phyloP scores from a whole-genome alignment of 1,140 invertebrate species.

The Orchestia grillus region DNA sequence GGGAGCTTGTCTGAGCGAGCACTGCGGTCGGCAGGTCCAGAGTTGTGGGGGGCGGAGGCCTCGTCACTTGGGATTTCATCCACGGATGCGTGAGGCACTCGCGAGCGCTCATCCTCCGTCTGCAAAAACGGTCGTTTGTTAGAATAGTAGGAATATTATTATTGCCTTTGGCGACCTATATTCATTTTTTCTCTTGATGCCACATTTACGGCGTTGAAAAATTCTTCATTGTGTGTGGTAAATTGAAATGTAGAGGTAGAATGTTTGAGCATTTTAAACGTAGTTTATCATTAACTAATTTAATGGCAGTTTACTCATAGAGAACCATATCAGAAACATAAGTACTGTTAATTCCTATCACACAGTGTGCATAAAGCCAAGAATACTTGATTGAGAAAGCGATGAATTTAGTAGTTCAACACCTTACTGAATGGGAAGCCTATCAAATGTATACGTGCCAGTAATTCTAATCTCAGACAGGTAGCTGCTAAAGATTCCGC shows the following conservation, averaged over 20 bases:
- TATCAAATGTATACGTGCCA: too few species aligned
- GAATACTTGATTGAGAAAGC: not conserved
- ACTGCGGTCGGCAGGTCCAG: not conserved
- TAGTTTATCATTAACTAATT: not conserved
- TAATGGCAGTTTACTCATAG: not conserved
- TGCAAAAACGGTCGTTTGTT: conserved; percentile 69
- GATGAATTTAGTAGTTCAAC: too few species aligned
- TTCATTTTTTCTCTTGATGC: not conserved
- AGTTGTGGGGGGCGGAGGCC: conserved; percentile 59
- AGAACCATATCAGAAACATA: not conserved
- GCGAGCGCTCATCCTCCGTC: conserved; percentile 76
- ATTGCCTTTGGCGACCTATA: not conserved
- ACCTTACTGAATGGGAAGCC: too few species aligned
- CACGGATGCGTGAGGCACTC: conserved; percentile 79
- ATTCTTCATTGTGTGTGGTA: not conserved
- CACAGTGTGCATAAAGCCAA: not conserved
- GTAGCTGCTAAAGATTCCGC: too few species aligned
- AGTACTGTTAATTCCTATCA: not conserved
- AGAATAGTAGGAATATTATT: not conserved
- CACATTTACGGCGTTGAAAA: not conserved
- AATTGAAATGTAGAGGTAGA: not conserved
- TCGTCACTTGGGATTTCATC: conserved; percentile 71
- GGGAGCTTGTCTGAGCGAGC: not conserved
- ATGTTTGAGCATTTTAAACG: not conserved
- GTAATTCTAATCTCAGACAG: too few species aligned